phyloP scores from a whole-genome alignment of 2,113 vertebrate genomes.

The Vulpes lagopus region DNA sequence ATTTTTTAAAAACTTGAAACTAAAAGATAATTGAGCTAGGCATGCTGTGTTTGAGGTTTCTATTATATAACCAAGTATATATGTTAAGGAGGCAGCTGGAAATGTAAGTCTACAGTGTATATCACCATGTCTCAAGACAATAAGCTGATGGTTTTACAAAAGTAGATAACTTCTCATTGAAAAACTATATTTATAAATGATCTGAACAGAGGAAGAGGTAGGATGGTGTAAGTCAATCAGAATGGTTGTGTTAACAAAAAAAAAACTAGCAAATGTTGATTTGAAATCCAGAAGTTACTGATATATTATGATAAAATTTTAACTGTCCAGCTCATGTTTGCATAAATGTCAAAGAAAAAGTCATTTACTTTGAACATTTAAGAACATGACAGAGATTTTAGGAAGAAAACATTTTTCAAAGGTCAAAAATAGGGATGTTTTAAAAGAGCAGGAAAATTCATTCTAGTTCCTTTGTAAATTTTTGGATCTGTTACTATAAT shows the following conservation, averaged over 20 bases:
- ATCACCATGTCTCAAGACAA: constrained; percentile 52
- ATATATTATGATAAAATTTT: constrained; percentile 28
- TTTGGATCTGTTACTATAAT: constrained; percentile 3
- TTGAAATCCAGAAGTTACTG: constrained; percentile 36
- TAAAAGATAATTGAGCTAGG: background rate
- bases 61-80: background rate
- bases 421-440: constrained; percentile 49
- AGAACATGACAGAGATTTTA: constrained; percentile 26
- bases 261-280: background rate
- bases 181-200: constrained; percentile 7
- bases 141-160: constrained; percentile 44
- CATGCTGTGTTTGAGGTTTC: constrained; percentile 34
- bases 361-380: constrained; percentile 34
- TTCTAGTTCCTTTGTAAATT: constrained; percentile 29
- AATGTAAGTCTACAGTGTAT: background rate
- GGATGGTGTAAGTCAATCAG: background rate
- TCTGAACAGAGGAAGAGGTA: constrained; percentile 25
- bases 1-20: no score
- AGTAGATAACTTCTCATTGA: constrained; percentile 45
- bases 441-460: constrained; percentile 40
- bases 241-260: background rate
- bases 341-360: constrained; percentile 46
- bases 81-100: background rate
- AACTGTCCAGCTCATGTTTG: background rate
- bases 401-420: constrained; percentile 29